Conservation (phyloP, 2,113 vertebrate species). For the Phrynocephalus versicolor region DNA sequence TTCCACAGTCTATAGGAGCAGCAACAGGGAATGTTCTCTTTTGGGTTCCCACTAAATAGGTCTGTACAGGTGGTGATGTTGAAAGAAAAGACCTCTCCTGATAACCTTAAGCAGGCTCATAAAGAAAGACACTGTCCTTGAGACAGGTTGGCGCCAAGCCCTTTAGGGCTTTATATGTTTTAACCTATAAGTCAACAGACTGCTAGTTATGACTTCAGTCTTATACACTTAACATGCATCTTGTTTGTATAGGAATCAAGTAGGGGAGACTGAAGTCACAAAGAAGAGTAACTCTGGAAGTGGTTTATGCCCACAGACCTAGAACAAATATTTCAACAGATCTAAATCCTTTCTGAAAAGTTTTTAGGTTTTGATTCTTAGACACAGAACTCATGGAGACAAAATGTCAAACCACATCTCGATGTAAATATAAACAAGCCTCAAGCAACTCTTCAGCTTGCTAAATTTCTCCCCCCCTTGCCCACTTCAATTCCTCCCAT, state of each 20-base stretch:
- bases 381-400: background rate
- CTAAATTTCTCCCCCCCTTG: background rate
- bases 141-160: too few species aligned
- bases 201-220: too few species aligned
- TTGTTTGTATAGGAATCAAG: background rate
- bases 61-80: too few species aligned
- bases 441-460: background rate
- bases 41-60: too few species aligned
- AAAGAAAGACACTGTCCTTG: too few species aligned
- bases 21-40: too few species aligned
- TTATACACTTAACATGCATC: background rate
- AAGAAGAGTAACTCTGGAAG: background rate
- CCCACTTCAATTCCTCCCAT: background rate
- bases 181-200: too few species aligned
- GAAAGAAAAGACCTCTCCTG: too few species aligned
- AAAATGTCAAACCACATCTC: background rate
- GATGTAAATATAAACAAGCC: background rate
- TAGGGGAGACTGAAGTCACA: background rate
- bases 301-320: background rate
- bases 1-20: too few species aligned
- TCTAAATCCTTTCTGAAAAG: background rate
- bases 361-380: background rate
- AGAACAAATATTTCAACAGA: background rate
- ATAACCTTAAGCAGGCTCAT: too few species aligned
- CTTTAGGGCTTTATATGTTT: too few species aligned